A percentile compares a stretch with the other conserved stretches of the same genome.
These are phyloP conservation scores for Drosophila seclusa DNA, from an alignment of 2,888 invertebrate species.

Conservation along the genomic window DNA sequence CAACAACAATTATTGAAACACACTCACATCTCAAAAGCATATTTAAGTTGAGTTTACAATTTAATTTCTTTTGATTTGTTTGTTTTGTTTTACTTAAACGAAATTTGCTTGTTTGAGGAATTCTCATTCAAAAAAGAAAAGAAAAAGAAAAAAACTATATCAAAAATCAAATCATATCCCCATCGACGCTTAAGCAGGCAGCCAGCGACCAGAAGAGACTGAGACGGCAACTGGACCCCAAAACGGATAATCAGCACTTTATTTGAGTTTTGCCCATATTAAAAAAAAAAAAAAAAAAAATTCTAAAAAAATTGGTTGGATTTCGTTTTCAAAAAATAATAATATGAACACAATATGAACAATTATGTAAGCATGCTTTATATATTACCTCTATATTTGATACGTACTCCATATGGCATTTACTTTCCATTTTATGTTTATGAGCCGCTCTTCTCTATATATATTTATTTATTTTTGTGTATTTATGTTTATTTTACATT, in stretches of 20 bases:
- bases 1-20: conserved; percentile 39
- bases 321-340: conserved; percentile 79
- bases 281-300: conserved; percentile 25
- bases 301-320: conserved; percentile 74
- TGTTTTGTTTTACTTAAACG: conserved; percentile 53
- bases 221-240: conserved; percentile 23
- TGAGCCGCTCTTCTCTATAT: conserved; percentile 3
- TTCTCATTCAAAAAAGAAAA: conserved; percentile 32
- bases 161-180: conserved; percentile 32
- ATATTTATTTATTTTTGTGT: conserved; percentile 13
- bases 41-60: conserved; percentile 59
- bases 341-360: conserved; percentile 41
- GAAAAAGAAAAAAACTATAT: conserved; percentile 8
- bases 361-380: conserved; percentile 84
- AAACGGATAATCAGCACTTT: conserved; percentile 63
- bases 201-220: conserved; percentile 26
- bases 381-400: conserved; percentile 59
- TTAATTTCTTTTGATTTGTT: conserved; percentile 54
- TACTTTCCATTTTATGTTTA: conserved; percentile 32
- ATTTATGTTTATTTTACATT: conserved; percentile 8
- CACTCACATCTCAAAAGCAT: conserved; percentile 40
- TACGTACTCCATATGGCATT: conserved; percentile 31
- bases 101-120: conserved; percentile 63
- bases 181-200: conserved; percentile 50
- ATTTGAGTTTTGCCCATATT: conserved; percentile 76